These are phyloP conservation scores for Monopis laevigella DNA, from an alignment of 2,888 invertebrate genomes.

Conservation along the genomic window DNA sequence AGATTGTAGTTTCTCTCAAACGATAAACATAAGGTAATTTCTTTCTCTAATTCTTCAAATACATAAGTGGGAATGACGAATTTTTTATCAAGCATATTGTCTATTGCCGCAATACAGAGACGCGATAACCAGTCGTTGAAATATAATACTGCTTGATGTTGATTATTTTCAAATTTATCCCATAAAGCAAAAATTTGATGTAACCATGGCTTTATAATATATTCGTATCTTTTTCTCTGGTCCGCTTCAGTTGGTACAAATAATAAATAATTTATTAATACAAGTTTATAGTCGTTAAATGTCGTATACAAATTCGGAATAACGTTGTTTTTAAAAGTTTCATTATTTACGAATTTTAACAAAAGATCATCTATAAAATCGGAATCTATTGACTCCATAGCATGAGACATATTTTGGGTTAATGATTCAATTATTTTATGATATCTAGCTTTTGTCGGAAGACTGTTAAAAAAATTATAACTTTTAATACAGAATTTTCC, in stretches of 20 bases:
- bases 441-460: conserved; percentile 23
- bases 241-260: conserved; percentile 27
- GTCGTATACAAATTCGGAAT: conserved; percentile 16
- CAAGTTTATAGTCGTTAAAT: conserved; percentile 22
- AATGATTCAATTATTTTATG: conserved; percentile 20
- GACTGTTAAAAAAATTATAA: conserved; percentile 31
- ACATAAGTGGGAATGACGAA: neutral
- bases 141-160: conserved; percentile 24
- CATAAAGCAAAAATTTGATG: conserved; percentile 26
- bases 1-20: conserved; percentile 33
- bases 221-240: conserved; percentile 31
- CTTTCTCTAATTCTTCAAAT: neutral
- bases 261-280: conserved; percentile 33
- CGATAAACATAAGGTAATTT: neutral
- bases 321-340: neutral
- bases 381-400: conserved; percentile 31
- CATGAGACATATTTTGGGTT: conserved; percentile 23
- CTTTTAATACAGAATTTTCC: conserved; percentile 32
- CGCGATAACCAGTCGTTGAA: no score
- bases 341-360: conserved; percentile 17
- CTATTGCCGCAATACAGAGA: neutral
- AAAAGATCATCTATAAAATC: conserved; percentile 31
- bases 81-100: neutral
- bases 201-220: conserved; percentile 30
- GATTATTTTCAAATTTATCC: conserved; percentile 22